A percentile compares a stretch with the other conserved stretches of the same genome.
Evolutionary conservation across 64 coral and sea anemone genomes (phyloP).

Genomic region (Montipora sp.): DNA sequence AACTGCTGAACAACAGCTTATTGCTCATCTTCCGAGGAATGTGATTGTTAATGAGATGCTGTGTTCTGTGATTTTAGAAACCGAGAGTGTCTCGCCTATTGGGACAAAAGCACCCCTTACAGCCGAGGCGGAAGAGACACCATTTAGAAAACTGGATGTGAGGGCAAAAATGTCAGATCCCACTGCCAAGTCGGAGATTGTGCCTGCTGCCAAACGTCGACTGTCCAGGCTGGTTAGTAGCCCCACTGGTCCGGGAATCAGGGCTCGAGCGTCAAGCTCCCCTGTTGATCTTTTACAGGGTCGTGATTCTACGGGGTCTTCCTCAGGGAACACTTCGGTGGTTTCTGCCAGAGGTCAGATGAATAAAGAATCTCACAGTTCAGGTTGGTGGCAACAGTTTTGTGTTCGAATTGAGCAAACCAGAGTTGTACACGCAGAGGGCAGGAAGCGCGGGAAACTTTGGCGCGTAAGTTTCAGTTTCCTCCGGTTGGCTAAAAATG

Average conservation of each 20-base stretch:
- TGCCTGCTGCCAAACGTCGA: neutral
- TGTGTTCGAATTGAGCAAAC: too few species aligned
- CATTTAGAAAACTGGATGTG: neutral
- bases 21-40: too few species aligned
- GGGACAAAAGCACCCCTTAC: neutral
- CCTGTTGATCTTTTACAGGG: neutral
- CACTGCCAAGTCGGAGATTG: neutral
- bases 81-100: neutral
- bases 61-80: neutral
- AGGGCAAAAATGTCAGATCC: slow-evolving; percentile 11
- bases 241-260: neutral
- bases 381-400: neutral
- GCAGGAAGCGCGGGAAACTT: too few species aligned
- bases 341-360: slow-evolving; percentile 17
- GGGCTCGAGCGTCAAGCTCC: neutral
- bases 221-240: slow-evolving; percentile 17
- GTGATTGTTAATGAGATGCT: neutral
- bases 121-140: neutral
- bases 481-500: neutral
- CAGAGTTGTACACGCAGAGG: too few species aligned
- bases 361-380: neutral
- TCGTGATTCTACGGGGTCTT: slow-evolving; percentile 1
- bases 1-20: neutral
- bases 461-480: too few species aligned
- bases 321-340: slow-evolving; percentile 3